Evolutionary conservation across 2,113 vertebrate species (phyloP), one percentile per base, ranked within the genome.

Genomic region (Nematolebias whitei): DNA sequence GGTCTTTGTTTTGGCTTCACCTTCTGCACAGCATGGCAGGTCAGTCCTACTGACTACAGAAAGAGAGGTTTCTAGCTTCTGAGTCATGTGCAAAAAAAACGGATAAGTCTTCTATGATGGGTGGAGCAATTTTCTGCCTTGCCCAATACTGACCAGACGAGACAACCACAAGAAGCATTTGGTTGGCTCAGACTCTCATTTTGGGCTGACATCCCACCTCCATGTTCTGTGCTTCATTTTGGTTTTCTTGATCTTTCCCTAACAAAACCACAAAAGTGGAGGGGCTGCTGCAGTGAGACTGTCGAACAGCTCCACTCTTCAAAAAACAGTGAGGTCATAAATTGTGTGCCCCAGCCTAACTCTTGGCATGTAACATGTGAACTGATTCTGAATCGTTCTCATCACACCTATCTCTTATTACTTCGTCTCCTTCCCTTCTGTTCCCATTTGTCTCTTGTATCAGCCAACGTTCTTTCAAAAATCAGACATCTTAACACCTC

Each of bases 131-230:
- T 77, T 82, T 77, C 48, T 69, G 54, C 77, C 40, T 78, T 67
- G 77, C 86, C 84, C 80, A 83, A 62, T 61, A 57, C 74, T 85
- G 78, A 89, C 85, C 87, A 63, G 84, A 87, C 85, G 73, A 90
- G 89, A 90, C 90, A 32, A 86, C 91, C 89, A 71, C 91, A 92
- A 88, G 84, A 92, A 88, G 84, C 69, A 77, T 79, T 90, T 92
- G 87, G 88, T 82, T 39, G 68, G 68, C 80, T 86, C 57, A 20
- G 51, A 54, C 24, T 32, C 68, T 23, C 51, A 74, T 76, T 88
- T 81, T 58, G 81, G 78, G 86, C 80, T 24, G 56, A 63, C 63
- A 53, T 83, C 82, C 89, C 78, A 83, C 85, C 87, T 80, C 76
- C 84, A 83, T 88, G 86, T 83, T 90, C 80, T 87, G 78, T 71